Evolutionary conservation across 2,113 vertebrate genomes (phyloP), one percentile per base, ranked within the genome.

Genomic region (Solea senegalensis): DNA sequence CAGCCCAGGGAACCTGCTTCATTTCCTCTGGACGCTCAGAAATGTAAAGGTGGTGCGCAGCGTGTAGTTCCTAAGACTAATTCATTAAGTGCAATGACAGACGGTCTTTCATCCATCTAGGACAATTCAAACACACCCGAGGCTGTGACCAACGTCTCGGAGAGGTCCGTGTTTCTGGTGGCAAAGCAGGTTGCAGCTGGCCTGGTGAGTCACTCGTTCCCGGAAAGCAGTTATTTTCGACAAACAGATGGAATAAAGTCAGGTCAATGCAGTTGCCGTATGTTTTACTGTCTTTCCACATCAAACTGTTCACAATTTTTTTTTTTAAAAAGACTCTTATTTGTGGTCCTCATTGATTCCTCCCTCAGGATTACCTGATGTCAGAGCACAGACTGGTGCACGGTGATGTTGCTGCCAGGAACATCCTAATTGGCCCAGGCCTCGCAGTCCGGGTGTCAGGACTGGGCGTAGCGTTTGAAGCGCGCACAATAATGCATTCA

Each of bases 101-200:
- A 1, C 3, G 8, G 40, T 53, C 15, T 10, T 41, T 11, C 34
- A 69, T 34, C 27, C 44, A 6, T 70, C 12, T 55, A 92, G 89
- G 80, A 10, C 6, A 72, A 75, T 56, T 50, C 49, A 12, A 65
- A 54, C 1, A 6, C 1, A 9, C 16, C 34, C 1, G 69, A 74
- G 52, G 45, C 67, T 1, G 15, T 0, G 3, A 74, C 74, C 46
- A 45, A 40, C 16, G 88, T 94, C 76, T 93, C 91, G 0, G 92
- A 94, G 81, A 90, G 56, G 28, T 89, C 86, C 0, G 84, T 92
- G 49, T 92, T 86, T 87, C 54, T 88, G 69, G 82, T 93, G 65
- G 93, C 87, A 2, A 90, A 86, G 73, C 93, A 94, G 78, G 89
- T 92, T 28, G 91, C 91, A 53, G 66, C 85, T 8, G 92, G 90